Evolutionary conservation across 92 coral and sea anemone species (phyloP), one percentile per base, ranked within the genome.

Genomic region (Porites rus): DNA sequence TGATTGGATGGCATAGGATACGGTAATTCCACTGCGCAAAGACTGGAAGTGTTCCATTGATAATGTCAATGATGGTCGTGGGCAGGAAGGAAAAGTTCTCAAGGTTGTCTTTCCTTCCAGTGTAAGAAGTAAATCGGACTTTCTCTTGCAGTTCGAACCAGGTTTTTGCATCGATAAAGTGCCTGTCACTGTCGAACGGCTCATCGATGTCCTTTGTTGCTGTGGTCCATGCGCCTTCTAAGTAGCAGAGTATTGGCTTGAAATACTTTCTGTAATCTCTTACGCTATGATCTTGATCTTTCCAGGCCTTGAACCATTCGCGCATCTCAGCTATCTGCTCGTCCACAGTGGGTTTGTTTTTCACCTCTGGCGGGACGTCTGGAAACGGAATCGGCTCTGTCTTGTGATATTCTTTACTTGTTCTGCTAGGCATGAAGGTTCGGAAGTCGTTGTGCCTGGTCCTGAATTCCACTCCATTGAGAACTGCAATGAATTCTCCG

Each of bases 121-220:
- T 86, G 83, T 96, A 96, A 3, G 98, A 94, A 46, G 98, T 96
- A 87, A 96, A 96, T 51, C 98, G 94, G 59, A 96, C 86, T 88
- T 96, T 96, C 69, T 94, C 98, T 67, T 96, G 98, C 46, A 96
- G 76, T 60, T 96, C 98, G 69, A 94, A 94, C 98, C 98, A 96
- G 76, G 92, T 90, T 11, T 71, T 79, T 1, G 98, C 98, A 88
- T 96, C 98, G 11, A 96, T 90, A 63, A 96, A 96, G 79, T 96
- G 98, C 13, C 98, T 80, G 81, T 96, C 98, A 58, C 98, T 96
- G 59, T 92, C 98, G 68, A 96, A 96, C 0, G 98, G 98, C 64
- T 96, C 98, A 24, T 96, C 98, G 77, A 96, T 92, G 24, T 85
- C 95, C 72, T 86, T 74, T 11, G 31, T 28, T 28, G 31, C 31